Percentiles rank a stretch among this genome's conserved stretches.
These are phyloP conservation scores for Mustelus asterias DNA, from an alignment of 2,113 vertebrate genomes.

Conservation along the genomic window DNA sequence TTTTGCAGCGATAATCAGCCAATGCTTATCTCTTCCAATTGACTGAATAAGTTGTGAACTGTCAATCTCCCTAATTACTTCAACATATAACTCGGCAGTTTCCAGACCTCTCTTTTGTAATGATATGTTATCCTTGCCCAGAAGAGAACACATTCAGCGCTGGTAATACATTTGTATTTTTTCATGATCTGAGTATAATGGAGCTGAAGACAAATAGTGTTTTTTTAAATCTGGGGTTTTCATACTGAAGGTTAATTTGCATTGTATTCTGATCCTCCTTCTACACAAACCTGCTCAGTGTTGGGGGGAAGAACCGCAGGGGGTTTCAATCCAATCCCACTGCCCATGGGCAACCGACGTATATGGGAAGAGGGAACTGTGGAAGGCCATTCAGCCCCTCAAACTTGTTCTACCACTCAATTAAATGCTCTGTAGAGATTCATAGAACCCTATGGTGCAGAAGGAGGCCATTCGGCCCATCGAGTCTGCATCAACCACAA, in stretches of 20 bases:
- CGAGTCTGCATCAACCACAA: no score
- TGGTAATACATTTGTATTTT: background rate
- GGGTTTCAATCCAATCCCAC: background rate
- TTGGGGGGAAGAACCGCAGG: background rate
- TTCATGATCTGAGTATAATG: background rate
- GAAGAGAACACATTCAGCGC: background rate
- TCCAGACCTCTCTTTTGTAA: background rate
- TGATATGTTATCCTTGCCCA: background rate
- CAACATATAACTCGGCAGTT: background rate
- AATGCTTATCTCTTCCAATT: background rate
- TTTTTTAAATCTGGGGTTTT: background rate
- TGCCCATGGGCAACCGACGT: no score
- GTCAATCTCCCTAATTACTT: conserved; percentile 8
- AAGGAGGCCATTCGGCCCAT: no score
- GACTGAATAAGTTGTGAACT: conserved; percentile 12
- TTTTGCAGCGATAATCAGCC: background rate
- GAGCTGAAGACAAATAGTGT: background rate
- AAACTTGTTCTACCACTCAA: background rate
- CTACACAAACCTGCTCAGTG: background rate
- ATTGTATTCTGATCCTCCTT: background rate
- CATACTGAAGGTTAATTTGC: background rate
- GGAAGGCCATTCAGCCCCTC: background rate
- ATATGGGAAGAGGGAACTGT: background rate
- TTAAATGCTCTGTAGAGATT: background rate
- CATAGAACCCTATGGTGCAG: no score